These are phyloP conservation scores for Xenopus borealis DNA, from an alignment of 2,113 vertebrate species.

Conservation along the genomic window DNA sequence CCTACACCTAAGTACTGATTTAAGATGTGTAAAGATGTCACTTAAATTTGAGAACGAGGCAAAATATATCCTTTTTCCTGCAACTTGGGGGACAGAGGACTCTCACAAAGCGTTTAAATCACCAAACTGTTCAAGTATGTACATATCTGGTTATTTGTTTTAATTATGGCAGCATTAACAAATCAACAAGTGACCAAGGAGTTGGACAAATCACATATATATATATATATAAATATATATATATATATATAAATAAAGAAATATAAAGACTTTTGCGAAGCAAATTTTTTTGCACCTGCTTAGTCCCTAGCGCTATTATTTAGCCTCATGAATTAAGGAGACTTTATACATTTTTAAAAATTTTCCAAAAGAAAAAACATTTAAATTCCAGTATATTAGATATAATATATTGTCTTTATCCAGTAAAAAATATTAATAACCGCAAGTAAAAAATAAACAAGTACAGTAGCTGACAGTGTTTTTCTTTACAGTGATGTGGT, in stretches of 20 bases:
- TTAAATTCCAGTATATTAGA: constrained; percentile 62
- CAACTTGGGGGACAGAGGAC: not conserved
- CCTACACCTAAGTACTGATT: constrained; percentile 26
- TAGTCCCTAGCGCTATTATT: not conserved
- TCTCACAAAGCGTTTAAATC: not conserved
- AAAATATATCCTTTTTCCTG: not conserved
- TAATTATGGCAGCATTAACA: not conserved
- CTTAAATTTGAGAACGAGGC: constrained; percentile 1
- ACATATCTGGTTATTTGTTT: not conserved
- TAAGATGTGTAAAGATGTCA: constrained; percentile 24
- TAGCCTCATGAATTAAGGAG: constrained; percentile 7
- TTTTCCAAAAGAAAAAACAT: constrained; percentile 49
- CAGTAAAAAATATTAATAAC: constrained; percentile 68
- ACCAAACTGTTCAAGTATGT: not conserved
- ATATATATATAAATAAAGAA: not conserved
- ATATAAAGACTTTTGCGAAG: not conserved
- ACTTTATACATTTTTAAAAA: constrained; percentile 12
- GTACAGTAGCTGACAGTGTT: constrained; percentile 62
- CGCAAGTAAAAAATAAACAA: constrained; percentile 68
- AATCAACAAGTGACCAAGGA: not conserved
- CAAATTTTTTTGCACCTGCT: not conserved
- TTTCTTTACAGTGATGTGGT: constrained; percentile 68
- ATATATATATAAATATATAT: not conserved
- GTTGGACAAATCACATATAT: not conserved
- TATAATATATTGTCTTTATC: constrained; percentile 65